These are phyloP conservation scores for Tetramorium parvispinum DNA, from an alignment of 1,140 invertebrate genomes.

Conservation along the genomic window DNA sequence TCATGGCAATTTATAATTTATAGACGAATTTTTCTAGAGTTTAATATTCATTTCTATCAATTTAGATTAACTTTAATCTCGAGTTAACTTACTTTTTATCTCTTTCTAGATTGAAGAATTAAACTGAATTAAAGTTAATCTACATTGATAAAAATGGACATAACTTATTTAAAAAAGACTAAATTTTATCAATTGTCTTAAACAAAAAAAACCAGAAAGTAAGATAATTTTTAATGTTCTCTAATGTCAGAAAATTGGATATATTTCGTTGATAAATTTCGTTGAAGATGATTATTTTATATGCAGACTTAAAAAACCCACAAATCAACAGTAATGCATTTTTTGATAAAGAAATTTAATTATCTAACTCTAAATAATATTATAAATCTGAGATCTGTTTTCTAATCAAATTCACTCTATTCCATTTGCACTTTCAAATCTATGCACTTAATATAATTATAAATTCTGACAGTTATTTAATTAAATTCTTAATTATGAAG, in stretches of 20 bases:
- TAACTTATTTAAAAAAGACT: not conserved
- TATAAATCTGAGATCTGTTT: not conserved
- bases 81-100: too few relatives aligned
- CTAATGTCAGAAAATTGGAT: not conserved
- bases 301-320: not conserved
- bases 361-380: not conserved
- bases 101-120: too few relatives aligned
- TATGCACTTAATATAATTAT: not conserved
- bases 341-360: not conserved
- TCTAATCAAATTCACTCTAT: not conserved
- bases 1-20: too few relatives aligned
- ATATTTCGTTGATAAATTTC: not conserved
- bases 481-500: not conserved
- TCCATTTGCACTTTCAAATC: not conserved
- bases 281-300: not conserved
- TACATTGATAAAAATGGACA: too few relatives aligned
- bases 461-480: not conserved
- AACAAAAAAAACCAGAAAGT: not conserved
- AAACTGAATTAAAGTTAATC: too few relatives aligned
- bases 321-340: not conserved
- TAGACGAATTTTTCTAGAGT: too few relatives aligned
- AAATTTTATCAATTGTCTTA: not conserved
- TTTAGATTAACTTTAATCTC: too few relatives aligned
- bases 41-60: too few relatives aligned
- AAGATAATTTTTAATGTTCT: not conserved